These are phyloP conservation scores for Jacana jacana DNA, from an alignment of 2,113 vertebrate species.

Conservation along the genomic window DNA sequence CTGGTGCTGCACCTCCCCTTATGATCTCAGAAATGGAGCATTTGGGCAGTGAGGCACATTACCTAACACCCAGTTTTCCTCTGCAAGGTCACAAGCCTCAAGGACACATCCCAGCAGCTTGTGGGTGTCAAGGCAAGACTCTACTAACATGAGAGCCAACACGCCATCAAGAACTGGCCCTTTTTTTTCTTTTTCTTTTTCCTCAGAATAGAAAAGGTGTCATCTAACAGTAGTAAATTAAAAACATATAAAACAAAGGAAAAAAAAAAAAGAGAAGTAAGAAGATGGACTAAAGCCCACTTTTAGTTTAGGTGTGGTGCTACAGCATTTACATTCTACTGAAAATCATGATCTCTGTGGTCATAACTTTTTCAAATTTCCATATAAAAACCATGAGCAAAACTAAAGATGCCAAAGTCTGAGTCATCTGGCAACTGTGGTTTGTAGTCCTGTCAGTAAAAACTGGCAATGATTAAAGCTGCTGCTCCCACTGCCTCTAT, in stretches of 20 bases:
- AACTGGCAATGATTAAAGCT: slow-evolving; percentile 52
- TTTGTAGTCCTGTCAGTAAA: slow-evolving; percentile 43
- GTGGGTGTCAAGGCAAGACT: not conserved
- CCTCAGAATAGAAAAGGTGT: not conserved
- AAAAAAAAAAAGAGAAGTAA: not conserved
- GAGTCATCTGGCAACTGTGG: slow-evolving; percentile 53
- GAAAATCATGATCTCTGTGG: slow-evolving; percentile 50
- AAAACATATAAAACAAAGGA: not conserved
- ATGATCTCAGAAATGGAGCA: slow-evolving; percentile 30
- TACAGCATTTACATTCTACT: slow-evolving; percentile 5
- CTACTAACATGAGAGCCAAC: not conserved
- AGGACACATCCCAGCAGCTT: not conserved
- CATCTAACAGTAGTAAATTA: not conserved
- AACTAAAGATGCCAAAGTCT: slow-evolving; percentile 44
- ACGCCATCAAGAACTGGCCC: not conserved
- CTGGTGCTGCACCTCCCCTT: not conserved
- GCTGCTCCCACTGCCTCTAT: slow-evolving; percentile 31
- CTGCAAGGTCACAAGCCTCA: not conserved
- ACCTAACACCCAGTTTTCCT: not conserved
- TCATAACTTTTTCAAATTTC: slow-evolving; percentile 43
- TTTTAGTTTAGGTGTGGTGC: slow-evolving; percentile 49
- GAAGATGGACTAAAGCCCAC: not conserved
- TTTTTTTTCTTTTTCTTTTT: not conserved
- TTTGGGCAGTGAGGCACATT: not conserved
- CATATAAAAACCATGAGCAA: slow-evolving; percentile 53